These are phyloP conservation scores for Cyclargus thomasi DNA, from an alignment of 1,140 invertebrate genomes.

Conservation along the genomic window DNA sequence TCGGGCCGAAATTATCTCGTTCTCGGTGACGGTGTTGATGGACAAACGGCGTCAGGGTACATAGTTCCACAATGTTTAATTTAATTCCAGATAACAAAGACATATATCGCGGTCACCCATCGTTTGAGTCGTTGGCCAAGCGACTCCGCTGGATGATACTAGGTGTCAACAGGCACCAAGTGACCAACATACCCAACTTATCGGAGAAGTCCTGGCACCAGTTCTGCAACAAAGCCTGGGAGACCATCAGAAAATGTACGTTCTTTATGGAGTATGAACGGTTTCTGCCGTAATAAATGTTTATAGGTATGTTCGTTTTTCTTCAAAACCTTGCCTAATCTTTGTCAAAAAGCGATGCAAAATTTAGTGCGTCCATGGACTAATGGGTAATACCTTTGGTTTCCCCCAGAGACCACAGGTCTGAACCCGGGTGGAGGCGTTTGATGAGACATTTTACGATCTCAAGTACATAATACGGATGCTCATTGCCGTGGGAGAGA, in stretches of 20 bases:
- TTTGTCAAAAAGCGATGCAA: too few species aligned
- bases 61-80: neutral
- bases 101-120: constrained; percentile 80
- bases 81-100: constrained; percentile 62
- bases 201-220: constrained; percentile 87
- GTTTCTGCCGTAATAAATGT: constrained; percentile 77
- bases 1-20: too few species aligned
- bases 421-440: too few species aligned
- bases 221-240: constrained; percentile 88
- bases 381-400: too few species aligned
- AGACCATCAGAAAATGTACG: constrained; percentile 87
- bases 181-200: constrained; percentile 78
- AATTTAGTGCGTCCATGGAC: too few species aligned
- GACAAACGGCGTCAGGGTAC: too few species aligned
- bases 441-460: too few species aligned
- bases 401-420: too few species aligned
- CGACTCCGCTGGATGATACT: constrained; percentile 82
- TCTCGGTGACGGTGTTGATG: too few species aligned
- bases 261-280: constrained; percentile 89
- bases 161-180: constrained; percentile 78
- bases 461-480: too few species aligned
- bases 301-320: neutral
- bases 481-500: too few species aligned
- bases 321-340: neutral
- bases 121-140: constrained; percentile 79